Percentiles rank a stretch among this genome's conserved stretches.
phyloP scores from a whole-genome alignment of 2,797 vertebrate species.

The Sebastiscus tertius region DNA sequence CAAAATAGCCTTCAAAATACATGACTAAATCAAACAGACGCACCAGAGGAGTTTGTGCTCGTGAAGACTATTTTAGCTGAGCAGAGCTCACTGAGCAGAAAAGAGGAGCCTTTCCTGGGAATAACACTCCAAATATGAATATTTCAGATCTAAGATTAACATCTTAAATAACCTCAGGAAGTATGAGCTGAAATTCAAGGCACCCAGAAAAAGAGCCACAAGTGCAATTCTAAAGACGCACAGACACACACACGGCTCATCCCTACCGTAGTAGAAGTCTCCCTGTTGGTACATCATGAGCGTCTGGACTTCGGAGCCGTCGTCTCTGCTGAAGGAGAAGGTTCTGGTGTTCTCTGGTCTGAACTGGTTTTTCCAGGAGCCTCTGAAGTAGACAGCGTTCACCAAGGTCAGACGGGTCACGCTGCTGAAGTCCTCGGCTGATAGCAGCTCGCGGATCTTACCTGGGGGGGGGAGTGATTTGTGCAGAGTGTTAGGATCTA shows the following conservation, averaged over 20 bases:
- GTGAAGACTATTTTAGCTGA: conserved; percentile 3
- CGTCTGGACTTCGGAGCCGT: conserved; percentile 96
- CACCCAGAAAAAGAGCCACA: conserved; percentile 9
- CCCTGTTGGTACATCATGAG: conserved; percentile 99
- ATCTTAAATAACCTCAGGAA: conserved; percentile 68
- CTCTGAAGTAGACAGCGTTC: conserved; percentile 96
- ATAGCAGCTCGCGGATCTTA: conserved; percentile 92
- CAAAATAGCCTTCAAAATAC: conserved; percentile 30
- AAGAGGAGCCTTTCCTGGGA: conserved; percentile 25
- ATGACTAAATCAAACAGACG: conserved; percentile 19
- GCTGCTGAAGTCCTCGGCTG: conserved; percentile 90
- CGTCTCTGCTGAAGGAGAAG: conserved; percentile 97
- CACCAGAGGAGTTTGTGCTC: conserved; percentile 10
- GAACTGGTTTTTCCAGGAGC: conserved; percentile 98
- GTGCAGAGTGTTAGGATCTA: background rate
- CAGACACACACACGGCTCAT: background rate
- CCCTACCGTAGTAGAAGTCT: conserved; percentile 96
- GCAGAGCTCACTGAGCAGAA: conserved; percentile 18
- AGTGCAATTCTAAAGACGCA: background rate
- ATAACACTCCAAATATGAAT: conserved; percentile 51
- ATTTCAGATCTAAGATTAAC: conserved; percentile 61
- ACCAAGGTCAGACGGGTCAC: conserved; percentile 90
- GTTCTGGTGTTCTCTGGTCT: conserved; percentile 96
- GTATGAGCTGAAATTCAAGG: conserved; percentile 30
- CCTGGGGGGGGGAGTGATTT: conserved; percentile 71